Percentiles rank a stretch among this genome's conserved stretches.
phyloP scores from a whole-genome alignment of 2,888 invertebrate species.

The Stenodema calcarata region DNA sequence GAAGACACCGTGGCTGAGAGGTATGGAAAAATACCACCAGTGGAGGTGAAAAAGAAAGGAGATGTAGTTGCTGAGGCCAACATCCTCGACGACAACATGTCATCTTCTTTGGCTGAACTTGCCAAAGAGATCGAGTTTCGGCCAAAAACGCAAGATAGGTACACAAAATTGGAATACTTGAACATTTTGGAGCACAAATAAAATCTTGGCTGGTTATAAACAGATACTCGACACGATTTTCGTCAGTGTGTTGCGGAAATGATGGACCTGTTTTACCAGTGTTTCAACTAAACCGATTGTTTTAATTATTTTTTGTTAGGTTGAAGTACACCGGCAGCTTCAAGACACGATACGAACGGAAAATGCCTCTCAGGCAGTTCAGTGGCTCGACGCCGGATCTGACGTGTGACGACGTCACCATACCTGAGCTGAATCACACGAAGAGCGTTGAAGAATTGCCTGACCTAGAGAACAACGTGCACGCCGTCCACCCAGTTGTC shows the following conservation, averaged over 20 bases:
- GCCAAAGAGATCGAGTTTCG: slow-evolving; percentile 61
- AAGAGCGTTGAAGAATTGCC: slow-evolving; percentile 52
- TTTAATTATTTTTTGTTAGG: background rate
- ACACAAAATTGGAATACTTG: too few relatives aligned
- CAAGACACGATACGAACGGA: slow-evolving; percentile 58
- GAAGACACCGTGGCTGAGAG: slow-evolving; percentile 48
- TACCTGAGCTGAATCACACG: slow-evolving; percentile 42
- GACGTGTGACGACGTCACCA: slow-evolving; percentile 40
- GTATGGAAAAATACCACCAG: slow-evolving; percentile 45
- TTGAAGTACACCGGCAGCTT: slow-evolving; percentile 4
- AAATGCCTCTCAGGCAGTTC: slow-evolving; percentile 47
- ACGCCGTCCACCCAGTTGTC: background rate
- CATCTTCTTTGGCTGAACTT: slow-evolving; percentile 59
- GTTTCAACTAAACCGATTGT: background rate
- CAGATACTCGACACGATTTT: too few relatives aligned
- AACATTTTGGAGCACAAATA: too few relatives aligned
- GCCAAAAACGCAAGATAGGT: slow-evolving; percentile 56
- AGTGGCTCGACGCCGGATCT: slow-evolving; percentile 52
- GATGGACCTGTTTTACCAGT: background rate
- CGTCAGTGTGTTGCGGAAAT: too few relatives aligned
- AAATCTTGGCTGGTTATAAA: too few relatives aligned
- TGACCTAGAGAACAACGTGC: slow-evolving; percentile 50
- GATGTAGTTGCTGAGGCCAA: slow-evolving; percentile 49
- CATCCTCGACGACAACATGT: slow-evolving; percentile 53
- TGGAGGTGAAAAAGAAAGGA: slow-evolving; percentile 41